Evolutionary conservation across 2,888 invertebrate genomes (phyloP), one percentile per base, ranked within the genome.

Genomic region (Sabellastarte sp.): DNA sequence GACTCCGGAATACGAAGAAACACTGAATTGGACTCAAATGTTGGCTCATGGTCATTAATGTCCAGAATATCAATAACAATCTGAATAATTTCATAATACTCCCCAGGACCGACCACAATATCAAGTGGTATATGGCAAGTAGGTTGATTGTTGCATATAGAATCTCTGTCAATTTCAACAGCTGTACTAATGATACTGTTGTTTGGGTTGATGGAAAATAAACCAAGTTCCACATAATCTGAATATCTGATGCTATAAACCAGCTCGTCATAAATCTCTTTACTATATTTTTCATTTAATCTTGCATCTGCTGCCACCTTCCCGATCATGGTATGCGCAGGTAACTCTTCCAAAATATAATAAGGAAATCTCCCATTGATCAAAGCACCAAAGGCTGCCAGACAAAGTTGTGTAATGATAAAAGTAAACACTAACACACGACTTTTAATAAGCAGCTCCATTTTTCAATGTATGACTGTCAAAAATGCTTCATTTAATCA

Each of bases 291-390:
- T 5, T 24, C 53, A 10, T 10, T 5, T 24, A 53, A 24, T 53
- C 24, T 24, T 53, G 63, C 64, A 76, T 90, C 89, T 0, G 65
- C 61, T 52, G 74, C 69, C 20, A 78, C 63, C 63, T 76, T 75
- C 20, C 76, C 77, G 1, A 78, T 66, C 24, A 68, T 68, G 4
- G 75, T 76, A 24, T 73, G 73, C 10, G 73, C 67, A 0, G 75
- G 72, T 50, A 67, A 67, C 61, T 79, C 78, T 65, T 81, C 81
- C 10, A 65, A 63, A 5, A 80, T 66, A 29, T 67, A 62, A 64
- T 78, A 80, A 15, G 41, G 41, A 41, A 41, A 41, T 20, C 41
- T 53, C 61, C 64, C 52, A 64, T n/a, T 20, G 60, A 53, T 53
- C 41, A 41, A 20, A 41, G 10, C 41, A 15, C 10, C 10, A 20